These are phyloP conservation scores for Drosophila guanche DNA, from an alignment of 1,140 invertebrate species.

Conservation along the genomic window DNA sequence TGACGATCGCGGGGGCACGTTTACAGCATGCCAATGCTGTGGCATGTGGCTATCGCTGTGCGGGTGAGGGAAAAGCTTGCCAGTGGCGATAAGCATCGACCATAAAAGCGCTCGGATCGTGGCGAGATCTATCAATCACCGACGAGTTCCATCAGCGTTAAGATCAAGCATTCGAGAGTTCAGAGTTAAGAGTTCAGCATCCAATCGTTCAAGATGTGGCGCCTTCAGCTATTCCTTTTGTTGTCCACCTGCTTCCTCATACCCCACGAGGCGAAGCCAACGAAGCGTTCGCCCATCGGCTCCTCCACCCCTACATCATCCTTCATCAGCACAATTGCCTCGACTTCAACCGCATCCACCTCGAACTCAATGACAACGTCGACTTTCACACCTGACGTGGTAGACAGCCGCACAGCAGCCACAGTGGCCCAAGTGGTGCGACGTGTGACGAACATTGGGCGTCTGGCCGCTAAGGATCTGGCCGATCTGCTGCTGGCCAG, in stretches of 20 bases:
- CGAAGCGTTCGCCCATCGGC: constrained; percentile 9
- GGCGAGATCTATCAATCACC: constrained; percentile 34
- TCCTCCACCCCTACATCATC: constrained; percentile 1
- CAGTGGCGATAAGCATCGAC: constrained; percentile 22
- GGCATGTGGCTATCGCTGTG: not conserved
- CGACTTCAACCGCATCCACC: not conserved
- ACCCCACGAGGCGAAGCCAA: constrained; percentile 62
- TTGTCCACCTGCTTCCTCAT: constrained; percentile 67
- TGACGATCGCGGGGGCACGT: constrained; percentile 25
- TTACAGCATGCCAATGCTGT: constrained; percentile 36
- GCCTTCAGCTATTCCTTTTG: constrained; percentile 65
- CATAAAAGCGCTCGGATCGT: constrained; percentile 28
- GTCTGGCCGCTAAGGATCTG: constrained; percentile 65
- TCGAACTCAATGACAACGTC: not conserved
- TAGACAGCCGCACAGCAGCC: too few relatives aligned
- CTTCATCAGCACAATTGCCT: constrained; percentile 5
- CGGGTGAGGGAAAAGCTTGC: not conserved
- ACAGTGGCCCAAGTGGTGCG: not conserved
- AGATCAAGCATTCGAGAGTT: not conserved
- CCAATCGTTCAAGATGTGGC: constrained; percentile 51
- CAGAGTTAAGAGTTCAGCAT: not conserved
- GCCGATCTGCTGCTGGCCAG: constrained; percentile 68
- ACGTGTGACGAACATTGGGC: constrained; percentile 42
- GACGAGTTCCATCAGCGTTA: not conserved
- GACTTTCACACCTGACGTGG: too few relatives aligned